phyloP scores from a whole-genome alignment of 2,113 vertebrate genomes.

The Elachura formosa region DNA sequence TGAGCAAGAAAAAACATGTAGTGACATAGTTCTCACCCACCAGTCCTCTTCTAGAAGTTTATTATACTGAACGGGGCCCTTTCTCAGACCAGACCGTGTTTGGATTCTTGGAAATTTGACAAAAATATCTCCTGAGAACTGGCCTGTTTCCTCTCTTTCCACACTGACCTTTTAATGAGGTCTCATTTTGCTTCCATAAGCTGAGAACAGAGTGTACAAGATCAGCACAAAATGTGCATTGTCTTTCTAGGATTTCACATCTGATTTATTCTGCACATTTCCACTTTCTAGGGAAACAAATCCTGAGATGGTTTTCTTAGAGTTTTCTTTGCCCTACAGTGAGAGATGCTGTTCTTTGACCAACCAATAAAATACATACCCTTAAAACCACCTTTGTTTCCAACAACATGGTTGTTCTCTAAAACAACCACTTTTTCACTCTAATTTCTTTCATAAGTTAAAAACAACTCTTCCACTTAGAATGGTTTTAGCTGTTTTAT shows the following conservation, averaged over 20 bases:
- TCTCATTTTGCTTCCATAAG: conserved; percentile 17
- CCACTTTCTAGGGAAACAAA: not conserved
- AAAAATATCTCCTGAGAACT: conserved; percentile 52
- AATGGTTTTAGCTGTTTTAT: not conserved
- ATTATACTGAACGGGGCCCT: not conserved
- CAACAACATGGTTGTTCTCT: no score
- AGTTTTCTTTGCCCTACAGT: not conserved
- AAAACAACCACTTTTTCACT: not conserved
- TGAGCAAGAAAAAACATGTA: not conserved
- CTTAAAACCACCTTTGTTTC: not conserved
- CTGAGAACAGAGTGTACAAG: not conserved
- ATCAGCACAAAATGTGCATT: not conserved
- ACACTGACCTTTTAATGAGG: conserved; percentile 37
- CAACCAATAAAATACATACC: not conserved
- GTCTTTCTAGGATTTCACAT: conserved; percentile 39
- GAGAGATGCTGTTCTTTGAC: not conserved
- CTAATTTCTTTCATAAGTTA: not conserved
- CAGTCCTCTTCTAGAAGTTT: not conserved
- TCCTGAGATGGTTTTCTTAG: not conserved
- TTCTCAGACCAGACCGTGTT: not conserved
- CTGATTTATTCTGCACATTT: not conserved
- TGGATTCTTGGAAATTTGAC: conserved; percentile 10
- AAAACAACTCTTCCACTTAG: not conserved
- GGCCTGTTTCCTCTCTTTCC: conserved; percentile 25
- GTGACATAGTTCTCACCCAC: not conserved